Conservation (phyloP, 2,797 vertebrate genomes). For the Graptemys geographica region DNA sequence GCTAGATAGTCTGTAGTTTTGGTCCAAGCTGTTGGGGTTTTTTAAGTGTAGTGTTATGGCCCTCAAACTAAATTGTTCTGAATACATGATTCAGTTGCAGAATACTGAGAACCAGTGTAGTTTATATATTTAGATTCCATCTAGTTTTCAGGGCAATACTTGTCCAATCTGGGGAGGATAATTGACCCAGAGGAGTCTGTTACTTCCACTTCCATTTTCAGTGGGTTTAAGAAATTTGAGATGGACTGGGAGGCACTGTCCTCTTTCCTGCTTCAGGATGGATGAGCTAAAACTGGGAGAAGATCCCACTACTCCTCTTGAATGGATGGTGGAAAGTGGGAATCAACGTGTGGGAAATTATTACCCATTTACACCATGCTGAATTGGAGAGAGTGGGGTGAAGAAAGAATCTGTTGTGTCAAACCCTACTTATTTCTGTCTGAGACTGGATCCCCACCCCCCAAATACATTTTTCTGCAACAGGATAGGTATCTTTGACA, state of each 20-base stretch:
- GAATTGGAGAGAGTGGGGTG: neutral
- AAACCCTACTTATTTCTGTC: neutral
- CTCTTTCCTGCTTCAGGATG: neutral
- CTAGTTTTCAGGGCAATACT: neutral
- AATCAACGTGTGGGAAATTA: neutral
- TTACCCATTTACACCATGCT: neutral
- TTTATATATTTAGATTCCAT: neutral
- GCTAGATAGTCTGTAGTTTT: neutral
- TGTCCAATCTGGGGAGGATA: neutral
- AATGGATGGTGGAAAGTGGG: neutral
- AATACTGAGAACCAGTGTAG: neutral
- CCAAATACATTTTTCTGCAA: neutral
- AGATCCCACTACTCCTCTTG: neutral
- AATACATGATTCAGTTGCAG: neutral
- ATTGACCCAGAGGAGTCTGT: neutral
- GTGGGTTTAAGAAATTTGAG: neutral
- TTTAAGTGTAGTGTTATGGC: neutral
- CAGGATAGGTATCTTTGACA: neutral
- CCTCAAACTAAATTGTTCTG: neutral
- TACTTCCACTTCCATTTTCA: neutral
- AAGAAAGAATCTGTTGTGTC: neutral
- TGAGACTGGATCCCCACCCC: neutral
- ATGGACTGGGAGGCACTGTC: neutral
- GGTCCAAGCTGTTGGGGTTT: neutral
- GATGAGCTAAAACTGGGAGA: neutral